These are phyloP conservation scores for Pyrocephalus nanus DNA, from an alignment of 2,797 vertebrate genomes.

Conservation along the genomic window DNA sequence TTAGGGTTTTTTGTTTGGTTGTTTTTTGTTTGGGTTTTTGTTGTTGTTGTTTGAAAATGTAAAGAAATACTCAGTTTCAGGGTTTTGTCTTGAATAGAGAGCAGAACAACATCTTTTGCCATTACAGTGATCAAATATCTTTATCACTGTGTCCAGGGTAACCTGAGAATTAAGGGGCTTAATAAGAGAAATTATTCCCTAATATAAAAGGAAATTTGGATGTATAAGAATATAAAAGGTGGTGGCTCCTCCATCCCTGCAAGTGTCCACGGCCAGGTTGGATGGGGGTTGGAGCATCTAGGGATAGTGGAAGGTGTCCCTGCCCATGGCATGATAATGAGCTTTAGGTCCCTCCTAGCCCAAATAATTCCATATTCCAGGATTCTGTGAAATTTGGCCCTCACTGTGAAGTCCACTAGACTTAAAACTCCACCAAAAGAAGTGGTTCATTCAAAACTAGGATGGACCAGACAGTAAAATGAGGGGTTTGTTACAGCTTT, in stretches of 20 bases:
- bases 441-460: background rate
- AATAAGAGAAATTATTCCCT: background rate
- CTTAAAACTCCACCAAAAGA: background rate
- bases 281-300: background rate
- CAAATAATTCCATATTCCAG: background rate
- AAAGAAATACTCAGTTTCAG: background rate
- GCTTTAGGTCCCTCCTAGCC: background rate
- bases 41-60: background rate
- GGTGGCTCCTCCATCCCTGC: background rate
- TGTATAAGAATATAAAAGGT: rapidly evolving
- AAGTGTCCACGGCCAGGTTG: too few species aligned
- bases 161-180: background rate
- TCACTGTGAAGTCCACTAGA: background rate
- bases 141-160: background rate
- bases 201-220: background rate
- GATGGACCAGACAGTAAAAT: background rate
- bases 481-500: rapidly evolving
- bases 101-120: background rate
- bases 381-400: background rate
- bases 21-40: background rate
- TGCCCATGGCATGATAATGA: background rate
- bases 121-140: background rate
- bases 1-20: background rate
- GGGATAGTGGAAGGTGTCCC: background rate
- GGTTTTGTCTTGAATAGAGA: background rate